Conservation (phyloP, 2,797 vertebrate species). For the Sebastes oblongus region DNA sequence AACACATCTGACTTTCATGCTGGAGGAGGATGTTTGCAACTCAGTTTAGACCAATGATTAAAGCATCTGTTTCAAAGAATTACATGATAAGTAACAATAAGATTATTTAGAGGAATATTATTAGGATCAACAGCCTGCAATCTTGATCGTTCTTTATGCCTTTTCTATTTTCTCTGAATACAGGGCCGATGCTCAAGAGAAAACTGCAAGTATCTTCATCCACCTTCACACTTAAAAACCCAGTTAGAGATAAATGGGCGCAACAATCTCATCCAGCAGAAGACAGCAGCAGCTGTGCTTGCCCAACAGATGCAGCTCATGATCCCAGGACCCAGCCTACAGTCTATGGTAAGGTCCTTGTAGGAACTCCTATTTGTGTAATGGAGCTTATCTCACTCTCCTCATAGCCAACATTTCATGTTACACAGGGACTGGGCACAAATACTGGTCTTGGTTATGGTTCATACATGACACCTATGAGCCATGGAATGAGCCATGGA, state of each 20-base stretch:
- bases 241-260: slow-evolving; percentile 99
- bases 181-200: slow-evolving; percentile 98
- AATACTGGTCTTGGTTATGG: slow-evolving; percentile 94
- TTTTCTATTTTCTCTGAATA: slow-evolving; percentile 35
- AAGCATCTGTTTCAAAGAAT: background rate
- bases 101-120: background rate
- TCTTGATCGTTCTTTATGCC: background rate
- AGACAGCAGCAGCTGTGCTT: slow-evolving; percentile 97
- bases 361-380: background rate
- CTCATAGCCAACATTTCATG: slow-evolving; percentile 87
- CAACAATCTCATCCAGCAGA: slow-evolving; percentile 99
- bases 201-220: slow-evolving; percentile 99
- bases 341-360: slow-evolving; percentile 88
- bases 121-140: background rate
- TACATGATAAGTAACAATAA: background rate
- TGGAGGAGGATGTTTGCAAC: background rate
- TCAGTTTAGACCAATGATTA: background rate
- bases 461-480: slow-evolving; percentile 88
- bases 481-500: too few species aligned
- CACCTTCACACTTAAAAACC: slow-evolving; percentile 98
- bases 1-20: background rate
- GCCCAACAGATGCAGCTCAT: slow-evolving; percentile 99
- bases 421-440: slow-evolving; percentile 91
- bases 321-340: slow-evolving; percentile 94
- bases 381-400: background rate